These are phyloP conservation scores for Phoronis australis DNA, from an alignment of 2,888 invertebrate species.

Conservation along the genomic window DNA sequence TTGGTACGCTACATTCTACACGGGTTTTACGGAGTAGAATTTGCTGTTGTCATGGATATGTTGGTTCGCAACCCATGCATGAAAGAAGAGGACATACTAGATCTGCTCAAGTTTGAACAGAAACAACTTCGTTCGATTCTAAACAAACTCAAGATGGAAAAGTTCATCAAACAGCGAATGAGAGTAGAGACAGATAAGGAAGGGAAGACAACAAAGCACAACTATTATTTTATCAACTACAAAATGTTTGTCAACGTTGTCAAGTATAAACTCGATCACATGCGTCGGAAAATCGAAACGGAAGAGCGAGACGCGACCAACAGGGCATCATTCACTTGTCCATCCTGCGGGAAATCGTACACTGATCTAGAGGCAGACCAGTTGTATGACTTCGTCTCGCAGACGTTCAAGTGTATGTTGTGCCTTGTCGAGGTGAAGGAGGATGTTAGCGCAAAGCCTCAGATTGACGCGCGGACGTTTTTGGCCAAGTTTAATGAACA, in stretches of 20 bases:
- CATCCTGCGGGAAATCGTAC: conserved; percentile 83
- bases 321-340: conserved; percentile 91
- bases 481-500: conserved; percentile 87
- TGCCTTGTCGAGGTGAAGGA: conserved; percentile 88
- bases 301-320: conserved; percentile 92
- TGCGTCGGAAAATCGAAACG: conserved; percentile 91
- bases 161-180: conserved; percentile 67
- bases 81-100: conserved; percentile 63
- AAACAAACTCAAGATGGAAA: conserved; percentile 72
- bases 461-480: conserved; percentile 84
- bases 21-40: conserved; percentile 90
- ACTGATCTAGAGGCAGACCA: conserved; percentile 79
- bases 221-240: conserved; percentile 96
- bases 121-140: conserved; percentile 84
- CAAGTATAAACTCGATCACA: conserved; percentile 93
- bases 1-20: conserved; percentile 83
- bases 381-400: conserved; percentile 37
- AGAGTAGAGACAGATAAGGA: conserved; percentile 93
- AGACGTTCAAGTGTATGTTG: conserved; percentile 64
- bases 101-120: conserved; percentile 84
- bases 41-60: conserved; percentile 91
- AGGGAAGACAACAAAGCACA: conserved; percentile 91
- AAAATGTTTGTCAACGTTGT: conserved; percentile 93
- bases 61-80: conserved; percentile 86
- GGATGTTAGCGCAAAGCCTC: conserved; percentile 86